These are phyloP conservation scores for Drosophila melanosoma DNA, from an alignment of 2,888 invertebrate species.

Conservation along the genomic window DNA sequence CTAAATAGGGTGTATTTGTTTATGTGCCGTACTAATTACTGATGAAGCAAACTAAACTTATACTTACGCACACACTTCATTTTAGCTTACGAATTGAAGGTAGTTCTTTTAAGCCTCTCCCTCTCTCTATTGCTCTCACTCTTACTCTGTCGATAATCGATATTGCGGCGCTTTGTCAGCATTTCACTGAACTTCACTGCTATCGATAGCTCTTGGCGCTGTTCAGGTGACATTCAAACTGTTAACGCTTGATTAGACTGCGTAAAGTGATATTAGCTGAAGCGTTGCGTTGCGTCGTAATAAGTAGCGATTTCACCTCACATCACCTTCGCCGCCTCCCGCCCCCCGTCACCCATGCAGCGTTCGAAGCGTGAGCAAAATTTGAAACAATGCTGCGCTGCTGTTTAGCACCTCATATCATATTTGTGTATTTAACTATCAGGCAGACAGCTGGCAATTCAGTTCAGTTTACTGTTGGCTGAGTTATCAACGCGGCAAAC, in stretches of 20 bases:
- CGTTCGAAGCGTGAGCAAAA: constrained; percentile 58
- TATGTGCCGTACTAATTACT: background rate
- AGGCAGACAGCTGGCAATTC: constrained; percentile 62
- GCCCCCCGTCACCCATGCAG: constrained; percentile 12
- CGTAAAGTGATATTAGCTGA: constrained; percentile 28
- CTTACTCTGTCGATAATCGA: background rate
- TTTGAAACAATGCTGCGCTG: constrained; percentile 57
- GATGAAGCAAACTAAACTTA: background rate
- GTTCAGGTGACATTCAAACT: constrained; percentile 31
- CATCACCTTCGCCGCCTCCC: constrained; percentile 24
- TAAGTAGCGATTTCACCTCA: constrained; percentile 57
- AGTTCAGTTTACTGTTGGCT: constrained; percentile 52
- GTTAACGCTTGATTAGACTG: constrained; percentile 42
- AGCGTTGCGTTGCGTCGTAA: constrained; percentile 34
- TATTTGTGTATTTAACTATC: constrained; percentile 46
- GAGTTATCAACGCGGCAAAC: constrained; percentile 64
- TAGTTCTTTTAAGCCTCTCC: background rate
- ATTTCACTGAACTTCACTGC: constrained; percentile 2
- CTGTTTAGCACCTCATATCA: constrained; percentile 64
- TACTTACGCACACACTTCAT: background rate
- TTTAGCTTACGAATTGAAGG: background rate
- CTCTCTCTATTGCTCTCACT: background rate
- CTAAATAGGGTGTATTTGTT: background rate
- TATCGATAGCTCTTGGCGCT: constrained; percentile 28
- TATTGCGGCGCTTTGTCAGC: background rate